Evolutionary conservation across 2,797 vertebrate genomes (phyloP).

Genomic region (Parambassis ranga): DNA sequence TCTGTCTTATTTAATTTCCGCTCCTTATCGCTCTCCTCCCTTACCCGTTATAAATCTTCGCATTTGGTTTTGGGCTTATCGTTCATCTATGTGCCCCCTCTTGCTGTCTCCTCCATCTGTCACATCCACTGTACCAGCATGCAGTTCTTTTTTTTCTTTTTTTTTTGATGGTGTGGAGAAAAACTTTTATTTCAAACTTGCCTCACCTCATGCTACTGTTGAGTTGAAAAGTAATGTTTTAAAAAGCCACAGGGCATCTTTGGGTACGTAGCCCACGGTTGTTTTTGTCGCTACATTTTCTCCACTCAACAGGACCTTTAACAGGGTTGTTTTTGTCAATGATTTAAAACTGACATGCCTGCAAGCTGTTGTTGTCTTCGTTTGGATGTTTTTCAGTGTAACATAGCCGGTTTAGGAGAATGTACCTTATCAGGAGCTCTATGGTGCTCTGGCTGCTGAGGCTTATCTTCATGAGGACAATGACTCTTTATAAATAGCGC

Average conservation of each 20-base stretch:
- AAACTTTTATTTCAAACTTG: conserved; percentile 3
- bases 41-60: conserved; percentile 32
- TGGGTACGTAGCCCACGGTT: no score
- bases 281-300: no score
- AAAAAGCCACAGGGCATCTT: not conserved
- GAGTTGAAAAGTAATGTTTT: not conserved
- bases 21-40: not conserved
- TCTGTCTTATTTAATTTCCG: conserved; percentile 7
- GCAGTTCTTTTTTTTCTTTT: conserved; percentile 12
- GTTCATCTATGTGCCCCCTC: conserved; percentile 26
- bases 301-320: no score
- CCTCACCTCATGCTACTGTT: not conserved
- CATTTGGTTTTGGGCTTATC: conserved; percentile 43
- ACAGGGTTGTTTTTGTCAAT: no score
- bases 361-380: not conserved
- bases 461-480: conserved; percentile 66
- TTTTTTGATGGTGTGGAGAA: conserved; percentile 6
- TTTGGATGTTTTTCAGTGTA: conserved; percentile 12
- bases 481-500: conserved; percentile 67
- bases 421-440: conserved; percentile 53
- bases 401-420: conserved; percentile 11
- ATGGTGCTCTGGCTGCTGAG: conserved; percentile 25
- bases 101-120: conserved; percentile 36
- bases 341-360: not conserved
- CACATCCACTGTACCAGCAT: conserved; percentile 42